Evolutionary conservation across 2,797 vertebrate species (phyloP).

Genomic region (Acrossocheilus fasciatus): DNA sequence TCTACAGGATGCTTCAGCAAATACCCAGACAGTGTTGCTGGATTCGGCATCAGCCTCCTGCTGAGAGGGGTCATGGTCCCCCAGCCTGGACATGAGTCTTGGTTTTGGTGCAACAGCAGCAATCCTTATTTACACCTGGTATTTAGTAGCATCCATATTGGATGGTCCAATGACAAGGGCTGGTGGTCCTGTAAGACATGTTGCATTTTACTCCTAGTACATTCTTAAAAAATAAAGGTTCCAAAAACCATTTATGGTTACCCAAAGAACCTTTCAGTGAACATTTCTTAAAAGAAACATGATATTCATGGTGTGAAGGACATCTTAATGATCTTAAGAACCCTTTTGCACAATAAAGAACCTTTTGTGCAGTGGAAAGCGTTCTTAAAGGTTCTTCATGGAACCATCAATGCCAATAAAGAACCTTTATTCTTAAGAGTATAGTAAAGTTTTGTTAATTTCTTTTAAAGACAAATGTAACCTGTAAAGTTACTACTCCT

Average conservation of each 20-base stretch:
- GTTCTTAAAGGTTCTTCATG: not conserved
- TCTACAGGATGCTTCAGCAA: constrained; percentile 60
- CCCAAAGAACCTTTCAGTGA: not conserved
- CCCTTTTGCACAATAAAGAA: not conserved
- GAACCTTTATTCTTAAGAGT: not conserved
- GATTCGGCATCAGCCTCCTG: constrained; percentile 66
- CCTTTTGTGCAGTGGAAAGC: not conserved
- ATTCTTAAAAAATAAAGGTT: not conserved
- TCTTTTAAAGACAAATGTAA: not conserved
- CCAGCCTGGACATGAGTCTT: constrained; percentile 23
- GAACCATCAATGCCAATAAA: not conserved
- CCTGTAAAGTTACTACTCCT: not conserved
- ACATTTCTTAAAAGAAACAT: not conserved
- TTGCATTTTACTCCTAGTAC: not conserved
- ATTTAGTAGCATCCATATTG: not conserved
- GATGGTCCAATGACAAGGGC: not conserved
- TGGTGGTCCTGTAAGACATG: not conserved
- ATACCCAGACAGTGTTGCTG: constrained; percentile 62
- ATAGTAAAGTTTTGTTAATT: not conserved
- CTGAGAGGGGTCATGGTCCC: constrained; percentile 52
- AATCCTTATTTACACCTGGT: not conserved
- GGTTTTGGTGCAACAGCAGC: not conserved
- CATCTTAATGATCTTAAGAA: not conserved
- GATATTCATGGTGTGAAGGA: not conserved
- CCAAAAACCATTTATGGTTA: not conserved